Base-by-base conservation (phyloP, 2,888 invertebrate species). In the Acrobeloides nanus region DNA sequence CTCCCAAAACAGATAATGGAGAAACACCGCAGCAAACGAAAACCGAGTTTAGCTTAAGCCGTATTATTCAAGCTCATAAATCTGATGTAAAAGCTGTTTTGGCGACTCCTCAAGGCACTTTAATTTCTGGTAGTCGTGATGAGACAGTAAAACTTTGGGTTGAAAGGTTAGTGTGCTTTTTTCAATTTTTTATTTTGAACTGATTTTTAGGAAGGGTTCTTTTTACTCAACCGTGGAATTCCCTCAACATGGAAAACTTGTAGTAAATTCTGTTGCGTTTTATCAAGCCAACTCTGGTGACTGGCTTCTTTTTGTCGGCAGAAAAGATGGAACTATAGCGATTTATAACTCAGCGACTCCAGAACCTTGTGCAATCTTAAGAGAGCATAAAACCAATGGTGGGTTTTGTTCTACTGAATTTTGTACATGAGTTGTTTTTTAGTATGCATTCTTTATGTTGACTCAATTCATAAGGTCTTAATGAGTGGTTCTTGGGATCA, bases 401-500 rank as follows among this genome's bases (percentile, higher is more conserved):
- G 20, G 12, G n/a, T 48, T 54, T 17, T 12, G n/a, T 32, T 27
- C 17, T 54, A 5, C 31, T 10, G 26, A n/a, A 12, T 4, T 53
- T 53, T 1, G 17, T 8, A 6, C 39, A 34, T 45, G 17, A n/a
- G 1, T 12, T 4, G 27, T 7, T 6, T 26, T 49, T 50, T 5
- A 50, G 51, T 50, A 10, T 50, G 41, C 37, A 20, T 34, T 5
- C n/a, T 46, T 1, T 31, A 32, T 8, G 35, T 50, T 7, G 44
- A 44, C 18, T 2, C 34, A 38, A 48, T 45, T 31, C n/a, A n/a
- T n/a, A n/a, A n/a, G n/a, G n/a, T n/a, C n/a, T n/a, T n/a, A n/a
- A n/a, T n/a, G n/a, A 46, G 15, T 12, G 86, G 89, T 33, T 92
- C 92, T 38, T 93, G 93, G 92, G 93, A 95, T 74, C 82, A 81